Evolutionary conservation across 2,888 invertebrate genomes (phyloP), one percentile per base, ranked within the genome.

Genomic region (Drosophila mettleri): DNA sequence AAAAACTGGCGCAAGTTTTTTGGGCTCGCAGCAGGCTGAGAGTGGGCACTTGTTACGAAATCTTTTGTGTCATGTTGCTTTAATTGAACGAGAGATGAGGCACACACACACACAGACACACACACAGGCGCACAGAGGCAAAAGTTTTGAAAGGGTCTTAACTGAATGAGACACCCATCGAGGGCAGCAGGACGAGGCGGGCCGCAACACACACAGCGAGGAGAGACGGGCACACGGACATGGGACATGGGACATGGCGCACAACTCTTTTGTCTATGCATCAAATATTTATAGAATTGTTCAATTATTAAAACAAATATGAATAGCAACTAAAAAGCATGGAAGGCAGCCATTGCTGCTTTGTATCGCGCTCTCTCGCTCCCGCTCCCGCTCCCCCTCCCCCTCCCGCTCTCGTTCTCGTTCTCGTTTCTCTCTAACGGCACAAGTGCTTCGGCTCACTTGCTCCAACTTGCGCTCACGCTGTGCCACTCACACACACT

Each of bases 251-350:
- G 52, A 55, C 67, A 58, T 7, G 41, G 74, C 70, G 66, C 70
- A 70, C 83, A 83, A 85, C 86, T 86, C 86, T 85, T 85, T 86
- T 84, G 84, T 86, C 80, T 80, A 78, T 66, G 57, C 69, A 86
- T 85, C 80, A 85, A 85, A 86, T 63, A 85, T 85, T 78, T 78
- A 85, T 86, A 72, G 84, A 86, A 78, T 66, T 69, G 71, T 72
- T 85, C 69, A 84, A 86, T 85, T 86, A 85, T 85, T 85, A 73
- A 85, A 78, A 80, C 76, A 86, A 85, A 85, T 85, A 85, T 85
- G 86, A 85, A 85, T 85, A 86, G 84, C 85, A 86, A 86, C 85
- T 85, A 85, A 84, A 85, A 80, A 77, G 80, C 61, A 73, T 62
- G 68, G 55, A 62, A 55, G 41, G 68, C 69, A 54, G 70, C 70